phyloP scores from a whole-genome alignment of 2,113 vertebrate species.

The Corynorhinus townsendii region DNA sequence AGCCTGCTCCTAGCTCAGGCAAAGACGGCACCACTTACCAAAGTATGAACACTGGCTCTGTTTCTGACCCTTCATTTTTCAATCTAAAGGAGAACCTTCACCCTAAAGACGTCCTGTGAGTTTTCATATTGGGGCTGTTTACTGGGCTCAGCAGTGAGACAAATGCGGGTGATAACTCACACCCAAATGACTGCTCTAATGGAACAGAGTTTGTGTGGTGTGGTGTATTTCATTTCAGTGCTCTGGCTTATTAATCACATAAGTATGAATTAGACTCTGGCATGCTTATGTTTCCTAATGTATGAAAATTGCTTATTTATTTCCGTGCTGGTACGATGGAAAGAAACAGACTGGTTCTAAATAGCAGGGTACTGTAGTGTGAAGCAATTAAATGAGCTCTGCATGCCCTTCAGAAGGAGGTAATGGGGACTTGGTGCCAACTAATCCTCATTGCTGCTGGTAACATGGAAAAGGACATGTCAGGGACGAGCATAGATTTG shows the following conservation, averaged over 20 bases:
- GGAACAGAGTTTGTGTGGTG: conserved; percentile 44
- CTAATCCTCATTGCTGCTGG: background rate
- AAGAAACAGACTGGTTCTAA: conserved; percentile 74
- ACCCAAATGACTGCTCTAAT: conserved; percentile 63
- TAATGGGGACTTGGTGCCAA: conserved; percentile 1
- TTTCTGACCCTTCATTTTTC: conserved; percentile 41
- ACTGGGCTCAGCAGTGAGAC: background rate
- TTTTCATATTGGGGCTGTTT: background rate
- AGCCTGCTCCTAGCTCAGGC: conserved; percentile 17
- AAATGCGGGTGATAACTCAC: conserved; percentile 47
- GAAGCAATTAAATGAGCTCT: conserved; percentile 74
- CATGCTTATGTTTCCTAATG: conserved; percentile 71
- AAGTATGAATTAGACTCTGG: conserved; percentile 68
- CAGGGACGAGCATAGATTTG: background rate
- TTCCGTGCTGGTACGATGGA: conserved; percentile 65
- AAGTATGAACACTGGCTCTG: background rate
- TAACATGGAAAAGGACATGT: conserved; percentile 16
- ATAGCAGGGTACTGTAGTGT: conserved; percentile 60
- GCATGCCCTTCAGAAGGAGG: conserved; percentile 60
- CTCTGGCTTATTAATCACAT: conserved; percentile 69
- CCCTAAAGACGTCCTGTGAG: background rate
- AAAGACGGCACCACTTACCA: conserved; percentile 37
- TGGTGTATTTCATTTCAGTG: conserved; percentile 51
- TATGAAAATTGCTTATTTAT: conserved; percentile 76
- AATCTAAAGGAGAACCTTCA: background rate